Percentiles rank a stretch among this genome's conserved stretches.
These are phyloP conservation scores for Muschampia plurimacula DNA, from an alignment of 2,888 invertebrate species.

Conservation along the genomic window DNA sequence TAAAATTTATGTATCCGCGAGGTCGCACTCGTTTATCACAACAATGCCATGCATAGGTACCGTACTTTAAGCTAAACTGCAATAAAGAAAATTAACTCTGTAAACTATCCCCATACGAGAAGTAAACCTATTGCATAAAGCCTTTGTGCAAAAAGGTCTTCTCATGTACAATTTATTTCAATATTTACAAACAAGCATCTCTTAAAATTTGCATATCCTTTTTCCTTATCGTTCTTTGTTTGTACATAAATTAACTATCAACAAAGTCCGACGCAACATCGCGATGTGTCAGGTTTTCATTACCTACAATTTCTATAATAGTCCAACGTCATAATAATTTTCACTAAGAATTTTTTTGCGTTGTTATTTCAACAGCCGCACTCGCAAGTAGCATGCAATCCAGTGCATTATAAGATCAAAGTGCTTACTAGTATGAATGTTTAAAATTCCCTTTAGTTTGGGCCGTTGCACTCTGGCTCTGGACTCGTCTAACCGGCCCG, in stretches of 20 bases:
- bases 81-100: slow-evolving; percentile 10
- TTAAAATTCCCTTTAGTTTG: slow-evolving; percentile 83
- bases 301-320: not conserved
- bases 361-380: slow-evolving; percentile 26
- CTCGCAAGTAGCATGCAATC: slow-evolving; percentile 7
- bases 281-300: slow-evolving; percentile 30
- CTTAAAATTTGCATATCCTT: slow-evolving; percentile 60
- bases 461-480: slow-evolving; percentile 81
- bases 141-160: slow-evolving; percentile 1
- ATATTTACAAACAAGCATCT: slow-evolving; percentile 46
- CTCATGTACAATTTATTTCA: slow-evolving; percentile 17
- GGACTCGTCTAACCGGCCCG: slow-evolving; percentile 84
- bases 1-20: slow-evolving; percentile 24
- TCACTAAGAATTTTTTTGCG: not conserved
- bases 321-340: not conserved
- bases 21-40: slow-evolving; percentile 37
- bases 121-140: not conserved
- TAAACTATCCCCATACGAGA: slow-evolving; percentile 8
- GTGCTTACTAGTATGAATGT: slow-evolving; percentile 75
- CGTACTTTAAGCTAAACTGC: slow-evolving; percentile 13
- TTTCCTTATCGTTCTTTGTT: slow-evolving; percentile 58
- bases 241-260: slow-evolving; percentile 48
- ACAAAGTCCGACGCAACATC: slow-evolving; percentile 35
- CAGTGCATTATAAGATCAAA: slow-evolving; percentile 60
- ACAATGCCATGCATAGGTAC: slow-evolving; percentile 27